Evolutionary conservation across 2,113 vertebrate genomes (phyloP), one percentile per base, ranked within the genome.

Genomic region (Scopus umbretta): DNA sequence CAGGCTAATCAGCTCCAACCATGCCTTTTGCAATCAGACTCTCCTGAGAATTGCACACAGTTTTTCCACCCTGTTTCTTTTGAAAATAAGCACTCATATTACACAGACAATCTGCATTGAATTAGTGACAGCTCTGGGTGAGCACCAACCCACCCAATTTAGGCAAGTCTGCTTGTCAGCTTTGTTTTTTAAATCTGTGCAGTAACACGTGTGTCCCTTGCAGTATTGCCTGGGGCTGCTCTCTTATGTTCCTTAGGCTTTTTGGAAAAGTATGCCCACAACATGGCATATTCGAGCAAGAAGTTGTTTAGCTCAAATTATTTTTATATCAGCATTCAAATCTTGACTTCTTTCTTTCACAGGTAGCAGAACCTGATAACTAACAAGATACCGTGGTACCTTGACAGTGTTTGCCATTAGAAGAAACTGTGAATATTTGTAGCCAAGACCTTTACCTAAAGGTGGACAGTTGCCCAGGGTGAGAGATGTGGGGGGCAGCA

Each of bases 1-100:
- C 82, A 86, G 74, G 40, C 83, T 95, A 80, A 95, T 94, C 83
- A 92, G 92, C 89, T 90, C 89, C 94, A 91, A 94, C 75, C 85
- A 65, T 66, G 80, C 55, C 58, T 83, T 78, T 82, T 90, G 73
- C 86, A 93, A 92, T 88, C 89, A 94, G 73, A 75, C 36, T 61
- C 79, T 91, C 92, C 59, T 43, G 94, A 92, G 94, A 58, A 80
- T 40, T 94, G 32, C 38, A 68, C 73, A 58, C 34, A 30, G 61
- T 94, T 90, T 92, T 86, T 32, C 84, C 65, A 93, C 78, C 55
- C 85, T 87, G 80, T 76, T 94, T 94, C 91, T 78, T 96, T 88
- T 86, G 90, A 89, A 94, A 95, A 86, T 79, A 85, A 86, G 43
- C 61, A 58, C 88, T 96, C 36, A 16, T 63, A 92, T 71, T 90